Evolutionary conservation across 2,888 invertebrate species (phyloP).

Genomic region (Papilio gigon): DNA sequence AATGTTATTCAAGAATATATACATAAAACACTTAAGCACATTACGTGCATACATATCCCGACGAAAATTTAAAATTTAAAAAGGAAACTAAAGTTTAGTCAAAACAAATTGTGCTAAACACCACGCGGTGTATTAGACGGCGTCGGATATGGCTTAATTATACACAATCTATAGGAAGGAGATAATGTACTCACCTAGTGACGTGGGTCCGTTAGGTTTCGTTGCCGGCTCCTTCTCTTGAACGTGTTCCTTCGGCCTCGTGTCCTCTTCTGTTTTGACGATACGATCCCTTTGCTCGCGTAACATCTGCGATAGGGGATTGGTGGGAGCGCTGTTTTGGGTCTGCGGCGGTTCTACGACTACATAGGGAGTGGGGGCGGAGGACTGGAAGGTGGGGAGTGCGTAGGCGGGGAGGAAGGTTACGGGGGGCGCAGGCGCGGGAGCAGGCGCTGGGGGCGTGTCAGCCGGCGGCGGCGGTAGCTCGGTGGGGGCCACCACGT

Average conservation of each 20-base stretch:
- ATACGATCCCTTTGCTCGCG: conserved; percentile 64
- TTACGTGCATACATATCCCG: neutral
- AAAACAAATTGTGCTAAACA: neutral
- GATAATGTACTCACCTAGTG: conserved; percentile 59
- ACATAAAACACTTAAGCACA: neutral
- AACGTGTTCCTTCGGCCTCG: conserved; percentile 51
- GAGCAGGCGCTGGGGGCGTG: conserved; percentile 34
- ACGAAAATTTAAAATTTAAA: neutral
- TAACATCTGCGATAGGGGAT: conserved; percentile 64
- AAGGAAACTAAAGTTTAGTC: neutral
- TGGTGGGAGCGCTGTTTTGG: conserved; percentile 33
- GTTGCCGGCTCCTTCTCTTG: conserved; percentile 51
- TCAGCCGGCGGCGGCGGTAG: neutral
- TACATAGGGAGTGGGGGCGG: conserved; percentile 44
- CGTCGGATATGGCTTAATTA: neutral
- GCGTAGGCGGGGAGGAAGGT: conserved; percentile 41
- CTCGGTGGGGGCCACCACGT: neutral
- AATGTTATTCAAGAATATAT: neutral
- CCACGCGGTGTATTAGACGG: neutral
- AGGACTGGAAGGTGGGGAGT: conserved; percentile 42
- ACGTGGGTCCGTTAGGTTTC: conserved; percentile 61
- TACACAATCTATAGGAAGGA: neutral
- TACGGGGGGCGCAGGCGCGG: conserved; percentile 40
- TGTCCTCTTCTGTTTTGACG: conserved; percentile 60
- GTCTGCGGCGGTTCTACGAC: conserved; percentile 29